phyloP scores from a whole-genome alignment of 2,888 invertebrate species.

The Tipula vernalis region DNA sequence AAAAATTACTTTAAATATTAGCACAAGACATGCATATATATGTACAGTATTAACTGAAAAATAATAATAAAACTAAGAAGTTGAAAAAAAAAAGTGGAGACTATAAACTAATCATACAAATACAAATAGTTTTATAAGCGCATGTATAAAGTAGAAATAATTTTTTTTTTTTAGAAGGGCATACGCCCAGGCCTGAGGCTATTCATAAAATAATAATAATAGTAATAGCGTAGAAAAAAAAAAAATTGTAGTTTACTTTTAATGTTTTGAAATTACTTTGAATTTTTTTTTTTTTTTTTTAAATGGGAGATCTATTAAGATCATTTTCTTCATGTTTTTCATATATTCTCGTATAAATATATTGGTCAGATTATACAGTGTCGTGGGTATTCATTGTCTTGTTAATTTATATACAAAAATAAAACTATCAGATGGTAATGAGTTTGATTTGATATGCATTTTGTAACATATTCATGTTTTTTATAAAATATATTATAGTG shows the following conservation, averaged over 20 bases:
- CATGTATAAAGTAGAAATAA: constrained; percentile 5
- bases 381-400: constrained; percentile 4
- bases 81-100: neutral
- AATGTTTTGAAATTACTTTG: neutral
- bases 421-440: constrained; percentile 4
- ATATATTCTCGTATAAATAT: neutral
- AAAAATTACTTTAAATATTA: neutral
- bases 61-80: constrained; percentile 7
- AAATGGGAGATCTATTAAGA: constrained; percentile 4
- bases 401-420: neutral
- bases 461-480: neutral
- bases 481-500: neutral
- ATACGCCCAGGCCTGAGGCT: constrained; percentile 12
- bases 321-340: constrained; percentile 4
- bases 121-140: constrained; percentile 8
- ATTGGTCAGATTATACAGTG: neutral
- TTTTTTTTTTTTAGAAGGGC: constrained; percentile 10
- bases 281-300: neutral
- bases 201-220: constrained; percentile 9
- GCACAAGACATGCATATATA: neutral
- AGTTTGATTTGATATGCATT: neutral
- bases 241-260: neutral
- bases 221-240: constrained; percentile 9
- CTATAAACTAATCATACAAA: constrained; percentile 4
- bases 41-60: neutral